These are phyloP conservation scores for Miniopterus natalensis DNA, from an alignment of 2,113 vertebrate genomes.

Conservation along the genomic window DNA sequence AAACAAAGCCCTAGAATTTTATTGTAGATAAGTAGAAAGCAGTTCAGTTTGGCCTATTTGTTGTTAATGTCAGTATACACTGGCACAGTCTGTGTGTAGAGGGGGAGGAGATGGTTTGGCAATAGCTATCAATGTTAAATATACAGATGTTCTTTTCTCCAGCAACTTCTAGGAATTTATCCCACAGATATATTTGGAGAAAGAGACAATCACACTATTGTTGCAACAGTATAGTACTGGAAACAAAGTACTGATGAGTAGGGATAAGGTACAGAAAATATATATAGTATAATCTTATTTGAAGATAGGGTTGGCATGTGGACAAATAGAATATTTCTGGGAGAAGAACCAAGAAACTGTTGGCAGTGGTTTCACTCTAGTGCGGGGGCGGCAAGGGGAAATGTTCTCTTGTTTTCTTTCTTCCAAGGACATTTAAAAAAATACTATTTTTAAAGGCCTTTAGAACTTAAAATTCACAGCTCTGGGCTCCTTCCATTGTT, in stretches of 20 bases:
- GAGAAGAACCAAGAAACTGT: constrained; percentile 25
- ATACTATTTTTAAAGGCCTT: background rate
- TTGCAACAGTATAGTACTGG: background rate
- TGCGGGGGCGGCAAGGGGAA: background rate
- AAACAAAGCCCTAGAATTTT: background rate
- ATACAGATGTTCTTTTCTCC: background rate
- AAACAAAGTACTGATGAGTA: background rate
- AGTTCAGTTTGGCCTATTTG: background rate
- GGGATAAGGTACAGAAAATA: background rate
- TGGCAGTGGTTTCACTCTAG: background rate
- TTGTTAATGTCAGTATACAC: background rate
- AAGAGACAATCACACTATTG: background rate
- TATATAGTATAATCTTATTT: background rate
- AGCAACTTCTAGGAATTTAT: constrained; percentile 18
- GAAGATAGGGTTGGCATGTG: background rate
- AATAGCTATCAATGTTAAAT: background rate
- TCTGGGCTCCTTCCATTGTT: constrained; percentile 11
- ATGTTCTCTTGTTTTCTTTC: constrained; percentile 43
- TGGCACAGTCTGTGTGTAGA: background rate
- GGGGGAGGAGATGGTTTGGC: background rate
- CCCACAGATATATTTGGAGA: background rate
- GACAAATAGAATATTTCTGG: constrained; percentile 6
- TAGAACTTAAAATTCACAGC: constrained; percentile 27
- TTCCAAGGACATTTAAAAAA: constrained; percentile 1
- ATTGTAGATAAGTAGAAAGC: constrained; percentile 2